Base-by-base conservation (phyloP, 2,888 invertebrate species). In the Platycnemis pennipes region DNA sequence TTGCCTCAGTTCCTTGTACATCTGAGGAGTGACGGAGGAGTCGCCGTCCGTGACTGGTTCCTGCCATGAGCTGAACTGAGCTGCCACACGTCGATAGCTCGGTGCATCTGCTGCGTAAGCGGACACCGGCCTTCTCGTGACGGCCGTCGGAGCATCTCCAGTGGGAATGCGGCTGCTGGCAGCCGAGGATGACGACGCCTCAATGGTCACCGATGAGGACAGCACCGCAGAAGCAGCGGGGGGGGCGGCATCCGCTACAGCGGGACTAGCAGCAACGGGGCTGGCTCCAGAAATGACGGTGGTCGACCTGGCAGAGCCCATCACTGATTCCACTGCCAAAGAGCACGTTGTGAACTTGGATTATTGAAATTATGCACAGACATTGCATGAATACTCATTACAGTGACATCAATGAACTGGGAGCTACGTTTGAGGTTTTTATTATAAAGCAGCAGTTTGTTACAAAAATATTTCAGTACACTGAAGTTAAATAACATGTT, bases 11-110 rank as follows among this genome's bases (percentile, higher is more conserved):
- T 91, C 91, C 91, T 44, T 63, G 44, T 91, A 91, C 91, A 91
- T 91, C 91, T 91, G 91, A n/a, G 91, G 91, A 91, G 91, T 91
- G 5, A 91, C 63, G 56, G 44, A 42, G 1, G 91, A 91, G 91
- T 91, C 91, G n/a, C 56, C 44, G 45, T 91, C 63, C 13, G 63
- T 7, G 16, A 42, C 22, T 26, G 91, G 53, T 19, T 91, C 91
- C 44, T 63, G 91, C 91, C 91, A 91, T n/a, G 91, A 91, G 69
- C 91, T 91, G 22, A 91, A 91, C 0, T 91, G 63, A 0, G 91
- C 91, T 26, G 63, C 91, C 26, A 91, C 45, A n/a, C 91, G 63
- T 44, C 91, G 63, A 44, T 91, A 45, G n/a, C 63, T 91, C 5
- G 91, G 63, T 44, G 63, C 44, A n/a, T 91, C 91, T 22, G 44